Percentiles rank a stretch among this genome's conserved stretches.
Evolutionary conservation across 2,797 vertebrate genomes (phyloP).

Genomic region (Trachops cirrhosus): DNA sequence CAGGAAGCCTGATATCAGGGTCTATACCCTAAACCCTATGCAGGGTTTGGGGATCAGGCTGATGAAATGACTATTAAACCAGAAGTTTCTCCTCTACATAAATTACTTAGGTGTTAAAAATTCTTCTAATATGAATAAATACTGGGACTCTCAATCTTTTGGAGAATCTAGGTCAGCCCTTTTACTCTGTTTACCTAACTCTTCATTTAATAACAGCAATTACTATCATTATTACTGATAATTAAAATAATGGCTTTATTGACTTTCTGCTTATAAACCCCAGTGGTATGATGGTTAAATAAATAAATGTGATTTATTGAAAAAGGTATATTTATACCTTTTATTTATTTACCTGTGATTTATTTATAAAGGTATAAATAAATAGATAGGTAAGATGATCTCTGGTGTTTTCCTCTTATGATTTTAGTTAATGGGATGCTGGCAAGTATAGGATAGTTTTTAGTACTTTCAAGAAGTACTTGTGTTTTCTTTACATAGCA

Average conservation of each 20-base stretch:
- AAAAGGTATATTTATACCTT: too few species aligned
- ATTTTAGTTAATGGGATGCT: constrained; percentile 19
- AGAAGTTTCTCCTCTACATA: neutral
- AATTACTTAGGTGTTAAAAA: neutral
- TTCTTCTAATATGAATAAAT: constrained; percentile 31
- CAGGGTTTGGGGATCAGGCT: neutral
- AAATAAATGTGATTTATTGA: constrained; percentile 15
- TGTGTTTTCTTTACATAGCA: neutral
- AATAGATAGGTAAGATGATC: neutral
- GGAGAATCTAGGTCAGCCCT: neutral
- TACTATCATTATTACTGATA: neutral
- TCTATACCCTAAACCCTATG: neutral
- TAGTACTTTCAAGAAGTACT: neutral
- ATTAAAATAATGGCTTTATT: neutral
- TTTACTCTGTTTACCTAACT: neutral
- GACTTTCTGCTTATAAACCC: neutral
- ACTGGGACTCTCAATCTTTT: neutral
- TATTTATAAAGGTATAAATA: too few species aligned
- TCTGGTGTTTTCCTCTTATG: neutral
- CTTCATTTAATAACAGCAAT: neutral
- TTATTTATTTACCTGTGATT: too few species aligned
- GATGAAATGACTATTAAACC: neutral
- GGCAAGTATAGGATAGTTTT: neutral
- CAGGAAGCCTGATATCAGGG: neutral
- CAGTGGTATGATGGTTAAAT: neutral